A percentile compares a stretch with the other conserved stretches of the same genome.
Conservation (phyloP, 2,797 vertebrate species). For the Cryptoprocta ferox region DNA sequence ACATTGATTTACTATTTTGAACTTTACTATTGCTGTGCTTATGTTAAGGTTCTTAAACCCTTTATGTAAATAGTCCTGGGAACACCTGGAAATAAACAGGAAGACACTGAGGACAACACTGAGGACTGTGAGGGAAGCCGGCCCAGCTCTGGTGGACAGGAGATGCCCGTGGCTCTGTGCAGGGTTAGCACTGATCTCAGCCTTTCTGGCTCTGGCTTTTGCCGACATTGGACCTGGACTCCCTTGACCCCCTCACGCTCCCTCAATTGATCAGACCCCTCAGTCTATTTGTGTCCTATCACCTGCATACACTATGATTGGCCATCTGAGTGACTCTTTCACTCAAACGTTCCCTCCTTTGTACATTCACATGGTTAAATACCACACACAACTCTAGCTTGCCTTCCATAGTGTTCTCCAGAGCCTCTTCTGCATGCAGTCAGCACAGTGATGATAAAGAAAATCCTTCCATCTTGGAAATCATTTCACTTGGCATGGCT, state of each 20-base stretch:
- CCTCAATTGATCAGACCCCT: no score
- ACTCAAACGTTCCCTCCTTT: background rate
- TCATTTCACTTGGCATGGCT: accelerated
- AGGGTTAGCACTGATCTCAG: no score
- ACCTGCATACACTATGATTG: background rate
- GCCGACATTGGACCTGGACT: accelerated
- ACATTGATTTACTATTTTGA: background rate
- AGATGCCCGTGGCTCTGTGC: accelerated
- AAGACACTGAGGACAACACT: accelerated
- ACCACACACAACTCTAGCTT: background rate
- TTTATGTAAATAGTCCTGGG: no score
- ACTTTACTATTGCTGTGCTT: background rate
- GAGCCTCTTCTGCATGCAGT: no score
- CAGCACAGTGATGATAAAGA: background rate
- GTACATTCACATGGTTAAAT: accelerated
- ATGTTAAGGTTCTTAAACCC: background rate
- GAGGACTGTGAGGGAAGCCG: background rate
- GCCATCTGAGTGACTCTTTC: no score
- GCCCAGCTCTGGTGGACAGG: accelerated
- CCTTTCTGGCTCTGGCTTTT: accelerated
- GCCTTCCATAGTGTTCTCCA: accelerated
- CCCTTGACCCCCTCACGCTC: accelerated
- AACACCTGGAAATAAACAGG: background rate
- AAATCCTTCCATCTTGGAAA: background rate
- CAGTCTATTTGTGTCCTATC: no score